Evolutionary conservation across 1,140 invertebrate genomes (phyloP).

Genomic region (Melitaea cinxia): DNA sequence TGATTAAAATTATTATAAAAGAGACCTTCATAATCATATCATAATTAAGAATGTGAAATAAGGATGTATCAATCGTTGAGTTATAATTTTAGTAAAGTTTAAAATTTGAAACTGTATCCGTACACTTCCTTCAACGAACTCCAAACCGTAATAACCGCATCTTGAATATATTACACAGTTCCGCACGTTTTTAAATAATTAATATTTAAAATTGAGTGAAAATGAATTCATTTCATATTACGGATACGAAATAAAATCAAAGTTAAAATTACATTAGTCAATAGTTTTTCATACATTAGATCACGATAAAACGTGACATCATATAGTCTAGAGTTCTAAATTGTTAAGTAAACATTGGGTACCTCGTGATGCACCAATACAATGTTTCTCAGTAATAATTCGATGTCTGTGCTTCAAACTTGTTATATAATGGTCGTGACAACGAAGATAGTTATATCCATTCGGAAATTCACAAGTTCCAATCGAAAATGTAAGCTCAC

Average conservation of each 20-base stretch:
- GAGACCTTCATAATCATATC: too few relatives aligned
- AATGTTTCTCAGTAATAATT: conserved; percentile 47
- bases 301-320: conserved; percentile 41
- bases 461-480: conserved; percentile 22
- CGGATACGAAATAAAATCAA: neutral
- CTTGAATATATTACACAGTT: too few relatives aligned
- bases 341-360: conserved; percentile 34
- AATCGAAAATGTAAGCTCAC: conserved; percentile 35
- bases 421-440: conserved; percentile 43
- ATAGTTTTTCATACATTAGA: conserved; percentile 33
- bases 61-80: too few relatives aligned
- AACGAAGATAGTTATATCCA: conserved; percentile 45
- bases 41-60: too few relatives aligned
- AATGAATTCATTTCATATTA: neutral
- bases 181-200: neutral
- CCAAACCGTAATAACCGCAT: too few relatives aligned
- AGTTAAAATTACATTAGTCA: conserved; percentile 16
- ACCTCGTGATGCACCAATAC: conserved; percentile 35
- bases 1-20: too few relatives aligned
- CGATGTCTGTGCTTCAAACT: conserved; percentile 34
- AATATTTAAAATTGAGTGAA: neutral
- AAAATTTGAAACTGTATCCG: too few relatives aligned
- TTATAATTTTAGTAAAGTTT: too few relatives aligned
- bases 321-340: conserved; percentile 34
- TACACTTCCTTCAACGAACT: too few relatives aligned